Evolutionary conservation across 2,888 invertebrate species (phyloP).

Genomic region (Flexamia atlantica): DNA sequence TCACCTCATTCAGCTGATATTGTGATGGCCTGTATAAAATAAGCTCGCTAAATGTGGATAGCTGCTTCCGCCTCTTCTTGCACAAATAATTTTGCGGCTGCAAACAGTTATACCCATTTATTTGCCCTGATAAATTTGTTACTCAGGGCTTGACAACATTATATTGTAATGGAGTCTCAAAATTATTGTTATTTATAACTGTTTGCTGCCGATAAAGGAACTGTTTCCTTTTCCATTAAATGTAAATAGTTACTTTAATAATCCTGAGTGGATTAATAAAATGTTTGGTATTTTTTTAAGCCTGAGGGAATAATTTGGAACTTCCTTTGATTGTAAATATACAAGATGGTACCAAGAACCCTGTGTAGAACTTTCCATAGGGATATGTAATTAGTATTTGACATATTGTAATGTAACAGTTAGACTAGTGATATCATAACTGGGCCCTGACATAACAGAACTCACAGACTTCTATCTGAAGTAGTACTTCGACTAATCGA

Average conservation of each 20-base stretch:
- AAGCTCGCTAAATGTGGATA: constrained; percentile 59
- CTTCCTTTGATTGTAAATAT: constrained; percentile 61
- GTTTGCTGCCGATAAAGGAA: constrained; percentile 52
- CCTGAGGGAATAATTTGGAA: constrained; percentile 55
- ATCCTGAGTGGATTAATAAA: constrained; percentile 38
- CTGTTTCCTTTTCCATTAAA: not conserved
- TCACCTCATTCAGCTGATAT: constrained; percentile 65
- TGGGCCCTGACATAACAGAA: constrained; percentile 19
- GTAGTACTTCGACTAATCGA: constrained; percentile 23
- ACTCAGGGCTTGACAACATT: constrained; percentile 16
- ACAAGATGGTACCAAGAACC: constrained; percentile 61
- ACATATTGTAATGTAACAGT: constrained; percentile 56
- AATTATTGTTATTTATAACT: constrained; percentile 46
- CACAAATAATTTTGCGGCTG: constrained; percentile 58
- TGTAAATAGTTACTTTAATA: constrained; percentile 60
- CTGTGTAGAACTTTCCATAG: constrained; percentile 62
- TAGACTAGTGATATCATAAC: constrained; percentile 46
- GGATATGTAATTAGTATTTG: constrained; percentile 60
- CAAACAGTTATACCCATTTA: constrained; percentile 33
- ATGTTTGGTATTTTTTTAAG: constrained; percentile 61
- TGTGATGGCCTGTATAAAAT: constrained; percentile 65
- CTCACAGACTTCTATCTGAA: constrained; percentile 32
- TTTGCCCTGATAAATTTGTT: not conserved
- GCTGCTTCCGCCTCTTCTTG: constrained; percentile 61
- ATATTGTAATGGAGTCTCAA: not conserved